Percentiles rank a stretch among this genome's conserved stretches.
Conservation (phyloP, 2,888 invertebrate genomes). For the Nebria brevicollis region DNA sequence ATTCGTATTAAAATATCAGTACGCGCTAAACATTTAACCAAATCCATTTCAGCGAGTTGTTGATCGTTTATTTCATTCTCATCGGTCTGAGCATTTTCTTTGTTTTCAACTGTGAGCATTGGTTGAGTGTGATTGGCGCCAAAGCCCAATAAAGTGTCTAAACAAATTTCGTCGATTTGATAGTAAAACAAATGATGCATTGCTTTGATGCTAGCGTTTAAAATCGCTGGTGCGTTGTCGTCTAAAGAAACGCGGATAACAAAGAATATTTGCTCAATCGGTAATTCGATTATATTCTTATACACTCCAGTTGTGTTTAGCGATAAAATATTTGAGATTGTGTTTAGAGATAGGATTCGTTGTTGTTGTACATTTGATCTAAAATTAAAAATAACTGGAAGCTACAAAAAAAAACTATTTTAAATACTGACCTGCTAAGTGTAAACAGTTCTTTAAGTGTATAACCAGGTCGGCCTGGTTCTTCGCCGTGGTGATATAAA, state of each 20-base stretch:
- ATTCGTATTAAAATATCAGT: conserved; percentile 82
- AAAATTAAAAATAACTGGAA: conserved; percentile 44
- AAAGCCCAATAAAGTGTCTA: conserved; percentile 76
- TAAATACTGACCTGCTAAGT: conserved; percentile 67
- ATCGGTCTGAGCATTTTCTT: conserved; percentile 57
- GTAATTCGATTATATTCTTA: conserved; percentile 77
- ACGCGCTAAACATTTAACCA: conserved; percentile 77
- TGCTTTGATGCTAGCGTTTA: conserved; percentile 81
- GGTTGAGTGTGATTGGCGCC: conserved; percentile 75
- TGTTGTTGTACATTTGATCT: conserved; percentile 85
- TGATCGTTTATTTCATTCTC: conserved; percentile 83
- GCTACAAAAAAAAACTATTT: neutral
- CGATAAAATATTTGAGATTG: conserved; percentile 81
- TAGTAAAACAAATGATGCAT: conserved; percentile 80
- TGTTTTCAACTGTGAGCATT: conserved; percentile 60
- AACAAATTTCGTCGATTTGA: conserved; percentile 80
- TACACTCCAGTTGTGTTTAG: conserved; percentile 81
- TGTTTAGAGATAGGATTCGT: conserved; percentile 80
- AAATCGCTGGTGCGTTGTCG: conserved; percentile 77
- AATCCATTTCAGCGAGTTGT: conserved; percentile 85
- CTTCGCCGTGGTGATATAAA: conserved; percentile 93
- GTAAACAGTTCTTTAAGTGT: conserved; percentile 88
- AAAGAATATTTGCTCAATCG: conserved; percentile 81
- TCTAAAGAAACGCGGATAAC: conserved; percentile 87
- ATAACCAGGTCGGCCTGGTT: conserved; percentile 91